Evolutionary conservation across 1,140 invertebrate genomes (phyloP), one percentile per base, ranked within the genome.

Genomic region (Tenebrio molitor): DNA sequence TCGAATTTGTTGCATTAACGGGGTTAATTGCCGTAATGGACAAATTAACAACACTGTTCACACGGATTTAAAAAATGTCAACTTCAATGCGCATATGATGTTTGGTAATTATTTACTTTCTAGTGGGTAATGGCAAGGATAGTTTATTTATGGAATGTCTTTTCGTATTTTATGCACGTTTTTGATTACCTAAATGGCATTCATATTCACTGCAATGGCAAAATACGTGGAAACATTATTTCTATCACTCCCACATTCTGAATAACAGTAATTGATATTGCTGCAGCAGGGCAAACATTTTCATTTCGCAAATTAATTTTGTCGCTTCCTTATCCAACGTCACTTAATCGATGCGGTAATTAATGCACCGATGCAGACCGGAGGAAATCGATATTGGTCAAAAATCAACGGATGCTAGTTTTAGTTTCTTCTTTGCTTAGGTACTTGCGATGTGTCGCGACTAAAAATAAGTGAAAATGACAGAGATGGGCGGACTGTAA

Each of bases 401-500:
- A 21, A 21, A 14, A 5, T 44, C 16, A 14, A 17, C 16, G 46
- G 21, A 23, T 21, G 16, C 8, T 14, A 62, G 53, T 34, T 62
- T n/a, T 29, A 19, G 15, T 19, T 21, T 65, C 33, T 19, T n/a
- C 36, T 44, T 39, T 39, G 36, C 36, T n/a, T n/a, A n/a, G n/a
- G n/a, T n/a, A n/a, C n/a, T n/a, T n/a, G n/a, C 25, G 25, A 29
- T 67, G 6, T 0, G 21, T 25, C 19, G 12, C 23, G 36, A 17
- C 42, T 41, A 44, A 67, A 67, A 67, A 67, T 67, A 67, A 42
- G 36, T 44, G 12, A 67, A 44, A 44, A 67, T 44, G 42, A 42
- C 39, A 67, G 64, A 46, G 42, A 67, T 42, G 64, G 39, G 64
- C 39, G 64, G 39, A 67, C 64, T 64, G 62, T 36, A 33, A 44